Evolutionary conservation across 2,888 invertebrate genomes (phyloP), one percentile per base, ranked within the genome.

Genomic region (Argyresthia albistria): DNA sequence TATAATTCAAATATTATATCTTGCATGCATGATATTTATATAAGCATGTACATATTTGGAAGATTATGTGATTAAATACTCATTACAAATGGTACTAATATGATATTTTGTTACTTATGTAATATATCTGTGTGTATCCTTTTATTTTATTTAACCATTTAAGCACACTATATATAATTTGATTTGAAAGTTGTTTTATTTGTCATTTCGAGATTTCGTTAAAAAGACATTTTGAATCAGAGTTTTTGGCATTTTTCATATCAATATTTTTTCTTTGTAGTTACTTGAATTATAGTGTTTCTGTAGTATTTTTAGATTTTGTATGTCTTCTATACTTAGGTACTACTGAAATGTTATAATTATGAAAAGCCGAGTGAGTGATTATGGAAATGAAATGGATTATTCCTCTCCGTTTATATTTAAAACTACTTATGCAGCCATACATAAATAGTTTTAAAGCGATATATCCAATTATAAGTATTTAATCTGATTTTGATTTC

Each of bases 41-140:
- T 25, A 25, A 8, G 16, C 15, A 8, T 35, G 11, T 42, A 35
- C 35, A 35, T 45, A 43, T 39, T 56, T 81, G 81, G 81, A 82
- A 83, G 82, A 77, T 66, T 64, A 71, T 59, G 80, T 81, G 81
- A 81, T 43, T 43, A 14, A 10, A 43, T 43, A 43, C 43, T 3
- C 10, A 11, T 39, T 39, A 39, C 10, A 39, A 11, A 3, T 39
- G n/a, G n/a, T 10, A 39, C 39, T 11, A 12, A 43, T 12, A 43
- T 14, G 43, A n/a, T 12, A 25, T 43, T 7, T 43, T 14, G 11
- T 43, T 12, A 12, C n/a, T 43, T 43, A 43, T 3, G 12, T 12
- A 8, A n/a, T n/a, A n/a, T n/a, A n/a, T n/a, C n/a, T n/a, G n/a
- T n/a, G n/a, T n/a, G n/a, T n/a, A n/a, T n/a, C n/a, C n/a, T n/a